These are phyloP conservation scores for Agrilus mali DNA, from an alignment of 2,888 invertebrate species.

Conservation along the genomic window DNA sequence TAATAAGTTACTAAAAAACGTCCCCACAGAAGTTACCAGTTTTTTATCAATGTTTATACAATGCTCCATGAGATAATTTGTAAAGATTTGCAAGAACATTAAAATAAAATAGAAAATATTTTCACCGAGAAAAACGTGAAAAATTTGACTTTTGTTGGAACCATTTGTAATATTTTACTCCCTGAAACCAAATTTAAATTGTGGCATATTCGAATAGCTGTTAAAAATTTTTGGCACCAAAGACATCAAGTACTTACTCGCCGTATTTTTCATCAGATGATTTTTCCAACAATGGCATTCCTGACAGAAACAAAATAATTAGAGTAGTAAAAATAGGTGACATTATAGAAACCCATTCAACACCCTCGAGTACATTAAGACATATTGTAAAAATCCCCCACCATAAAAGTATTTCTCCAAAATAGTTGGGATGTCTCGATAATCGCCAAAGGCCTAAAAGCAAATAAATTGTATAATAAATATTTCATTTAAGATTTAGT, in stretches of 20 bases:
- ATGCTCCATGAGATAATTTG: too few relatives aligned
- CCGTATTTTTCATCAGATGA: conserved; percentile 80
- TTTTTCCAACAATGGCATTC: conserved; percentile 78
- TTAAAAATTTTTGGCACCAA: too few relatives aligned
- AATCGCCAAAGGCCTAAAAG: conserved; percentile 53
- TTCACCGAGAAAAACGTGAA: too few relatives aligned
- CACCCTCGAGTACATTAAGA: conserved; percentile 69
- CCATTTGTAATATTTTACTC: too few relatives aligned
- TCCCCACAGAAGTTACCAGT: too few relatives aligned
- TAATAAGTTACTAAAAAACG: too few relatives aligned
- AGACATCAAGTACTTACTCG: conserved; percentile 47
- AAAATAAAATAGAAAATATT: too few relatives aligned
- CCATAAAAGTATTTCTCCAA: conserved; percentile 88
- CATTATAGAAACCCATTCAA: conserved; percentile 76
- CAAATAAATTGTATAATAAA: not conserved
- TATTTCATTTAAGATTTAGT: conserved; percentile 1
- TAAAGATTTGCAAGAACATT: too few relatives aligned
- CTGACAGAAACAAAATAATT: conserved; percentile 81
- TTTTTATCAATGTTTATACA: too few relatives aligned
- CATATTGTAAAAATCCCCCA: conserved; percentile 89
- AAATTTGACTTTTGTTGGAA: too few relatives aligned
- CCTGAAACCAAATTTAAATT: too few relatives aligned
- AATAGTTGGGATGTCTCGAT: conserved; percentile 88
- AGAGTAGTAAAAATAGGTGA: conserved; percentile 79
- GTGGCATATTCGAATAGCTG: too few relatives aligned